These are phyloP conservation scores for Pachliopta kotzebuea DNA, from an alignment of 2,888 invertebrate species.

Conservation along the genomic window DNA sequence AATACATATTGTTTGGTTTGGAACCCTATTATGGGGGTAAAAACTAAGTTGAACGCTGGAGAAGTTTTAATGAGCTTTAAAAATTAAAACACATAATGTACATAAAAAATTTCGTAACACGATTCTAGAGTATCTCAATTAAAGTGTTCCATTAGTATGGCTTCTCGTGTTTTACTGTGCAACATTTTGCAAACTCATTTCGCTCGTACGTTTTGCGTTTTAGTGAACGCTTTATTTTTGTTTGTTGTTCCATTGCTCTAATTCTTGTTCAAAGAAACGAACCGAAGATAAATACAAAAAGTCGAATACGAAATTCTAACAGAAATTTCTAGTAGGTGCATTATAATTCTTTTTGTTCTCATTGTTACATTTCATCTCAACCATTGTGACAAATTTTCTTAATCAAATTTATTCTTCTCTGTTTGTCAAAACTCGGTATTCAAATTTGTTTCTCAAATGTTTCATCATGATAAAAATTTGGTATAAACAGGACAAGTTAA, in stretches of 20 bases:
- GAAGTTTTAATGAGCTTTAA: background rate
- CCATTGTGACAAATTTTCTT: too few relatives aligned
- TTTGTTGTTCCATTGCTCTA: background rate
- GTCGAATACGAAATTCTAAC: background rate
- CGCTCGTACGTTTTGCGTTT: background rate
- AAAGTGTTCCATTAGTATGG: conserved; percentile 8
- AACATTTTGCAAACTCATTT: background rate
- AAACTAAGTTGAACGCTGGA: background rate
- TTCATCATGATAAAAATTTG: too few relatives aligned
- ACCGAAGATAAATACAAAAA: background rate
- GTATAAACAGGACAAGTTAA: too few relatives aligned
- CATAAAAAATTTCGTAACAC: background rate
- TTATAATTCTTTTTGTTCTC: too few relatives aligned
- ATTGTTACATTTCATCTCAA: too few relatives aligned
- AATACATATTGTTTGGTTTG: background rate
- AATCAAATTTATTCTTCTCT: too few relatives aligned
- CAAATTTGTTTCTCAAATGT: too few relatives aligned
- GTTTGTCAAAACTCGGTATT: too few relatives aligned
- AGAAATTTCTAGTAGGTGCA: too few relatives aligned
- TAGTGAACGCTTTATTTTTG: conserved; percentile 1
- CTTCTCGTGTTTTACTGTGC: background rate
- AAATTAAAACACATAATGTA: background rate
- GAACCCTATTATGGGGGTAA: background rate
- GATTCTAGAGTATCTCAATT: background rate
- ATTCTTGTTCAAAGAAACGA: background rate